Conservation (phyloP, 2,113 vertebrate species). For the Ictalurus furcatus region DNA sequence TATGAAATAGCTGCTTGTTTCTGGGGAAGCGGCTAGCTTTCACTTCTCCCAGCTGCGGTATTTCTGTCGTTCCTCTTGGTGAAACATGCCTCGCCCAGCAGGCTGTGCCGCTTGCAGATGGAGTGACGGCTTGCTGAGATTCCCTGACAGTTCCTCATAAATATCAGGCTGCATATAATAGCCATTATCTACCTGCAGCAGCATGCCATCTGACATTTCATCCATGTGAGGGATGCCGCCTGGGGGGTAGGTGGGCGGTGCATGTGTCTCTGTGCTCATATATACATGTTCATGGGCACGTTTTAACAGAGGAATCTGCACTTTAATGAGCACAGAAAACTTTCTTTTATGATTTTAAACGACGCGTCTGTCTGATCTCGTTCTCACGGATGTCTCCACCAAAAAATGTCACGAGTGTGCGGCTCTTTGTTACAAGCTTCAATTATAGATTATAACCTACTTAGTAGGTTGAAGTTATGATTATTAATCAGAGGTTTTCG, state of each 20-base stretch:
- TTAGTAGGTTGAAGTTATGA: neutral
- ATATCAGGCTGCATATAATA: conserved; percentile 36
- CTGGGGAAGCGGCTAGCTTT: conserved; percentile 41
- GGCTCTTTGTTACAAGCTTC: neutral
- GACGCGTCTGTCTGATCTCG: neutral
- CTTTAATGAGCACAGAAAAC: neutral
- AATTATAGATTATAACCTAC: neutral
- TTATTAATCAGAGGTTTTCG: conserved; percentile 14
- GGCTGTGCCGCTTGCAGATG: conserved; percentile 28
- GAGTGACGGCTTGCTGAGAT: conserved; percentile 30
- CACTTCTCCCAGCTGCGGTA: conserved; percentile 42
- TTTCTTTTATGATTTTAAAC: neutral
- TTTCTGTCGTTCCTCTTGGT: conserved; percentile 47
- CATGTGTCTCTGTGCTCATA: neutral
- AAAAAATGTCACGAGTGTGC: neutral
- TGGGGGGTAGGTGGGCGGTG: neutral
- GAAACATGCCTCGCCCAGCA: conserved; percentile 36
- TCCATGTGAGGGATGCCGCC: conserved; percentile 25
- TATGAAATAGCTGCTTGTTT: conserved; percentile 54
- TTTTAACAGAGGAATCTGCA: conserved; percentile 2
- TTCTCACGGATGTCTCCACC: neutral
- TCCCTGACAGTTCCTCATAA: conserved; percentile 39
- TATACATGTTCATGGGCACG: neutral
- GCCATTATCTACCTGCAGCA: conserved; percentile 39
- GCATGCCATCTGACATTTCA: conserved; percentile 45